Evolutionary conservation across 2,888 invertebrate genomes (phyloP).

Genomic region (Pollenia amentaria): DNA sequence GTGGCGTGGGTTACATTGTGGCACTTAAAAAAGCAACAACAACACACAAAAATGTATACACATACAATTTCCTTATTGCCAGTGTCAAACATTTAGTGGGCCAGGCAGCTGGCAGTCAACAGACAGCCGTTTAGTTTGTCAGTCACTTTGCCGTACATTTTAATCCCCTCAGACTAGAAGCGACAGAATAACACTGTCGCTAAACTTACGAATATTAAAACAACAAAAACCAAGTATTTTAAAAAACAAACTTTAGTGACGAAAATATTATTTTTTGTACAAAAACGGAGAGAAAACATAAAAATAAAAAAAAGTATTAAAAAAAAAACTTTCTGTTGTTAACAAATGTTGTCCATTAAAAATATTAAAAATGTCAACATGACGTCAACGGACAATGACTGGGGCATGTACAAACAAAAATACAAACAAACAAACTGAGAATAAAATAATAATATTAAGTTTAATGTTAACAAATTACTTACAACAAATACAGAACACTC

Average conservation of each 20-base stretch:
- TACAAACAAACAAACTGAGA: not conserved
- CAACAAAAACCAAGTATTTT: not conserved
- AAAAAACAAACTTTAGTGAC: slow-evolving; percentile 18
- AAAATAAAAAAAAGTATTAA: slow-evolving; percentile 25
- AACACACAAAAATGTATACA: slow-evolving; percentile 2
- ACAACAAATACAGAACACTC: slow-evolving; percentile 19
- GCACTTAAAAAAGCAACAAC: not conserved
- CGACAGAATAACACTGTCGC: slow-evolving; percentile 4
- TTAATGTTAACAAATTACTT: slow-evolving; percentile 67
- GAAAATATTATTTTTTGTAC: slow-evolving; percentile 17
- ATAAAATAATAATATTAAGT: slow-evolving; percentile 47
- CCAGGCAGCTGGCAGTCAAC: slow-evolving; percentile 12
- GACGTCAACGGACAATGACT: slow-evolving; percentile 64
- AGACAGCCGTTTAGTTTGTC: slow-evolving; percentile 42
- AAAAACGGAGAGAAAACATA: slow-evolving; percentile 20
- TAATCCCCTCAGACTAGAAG: slow-evolving; percentile 37
- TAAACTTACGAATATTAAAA: slow-evolving; percentile 46
- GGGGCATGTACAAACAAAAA: slow-evolving; percentile 35
- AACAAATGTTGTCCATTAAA: slow-evolving; percentile 73
- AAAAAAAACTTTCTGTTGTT: slow-evolving; percentile 59
- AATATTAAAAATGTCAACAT: slow-evolving; percentile 72
- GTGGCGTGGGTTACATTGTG: slow-evolving; percentile 47
- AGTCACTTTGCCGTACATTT: slow-evolving; percentile 28
- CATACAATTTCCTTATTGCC: slow-evolving; percentile 50
- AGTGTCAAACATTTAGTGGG: slow-evolving; percentile 45